Conservation (phyloP, 2,113 vertebrate species). For the Oncorhynchus gorbuscha region DNA sequence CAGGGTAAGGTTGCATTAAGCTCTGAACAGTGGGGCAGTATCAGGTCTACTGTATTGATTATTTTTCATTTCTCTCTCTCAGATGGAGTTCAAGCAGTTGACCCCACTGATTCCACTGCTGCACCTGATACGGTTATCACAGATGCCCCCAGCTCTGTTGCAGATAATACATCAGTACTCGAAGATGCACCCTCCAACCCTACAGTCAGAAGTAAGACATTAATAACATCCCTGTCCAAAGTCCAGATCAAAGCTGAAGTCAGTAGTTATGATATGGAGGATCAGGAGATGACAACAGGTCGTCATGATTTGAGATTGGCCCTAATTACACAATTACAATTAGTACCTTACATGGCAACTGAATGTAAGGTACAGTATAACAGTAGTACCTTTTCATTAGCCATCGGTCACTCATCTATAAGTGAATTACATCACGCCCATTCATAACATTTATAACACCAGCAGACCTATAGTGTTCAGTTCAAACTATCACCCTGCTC, state of each 20-base stretch:
- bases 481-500: no score
- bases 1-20: no score
- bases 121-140: background rate
- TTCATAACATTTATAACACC: background rate
- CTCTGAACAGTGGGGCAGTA: background rate
- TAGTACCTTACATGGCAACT: background rate
- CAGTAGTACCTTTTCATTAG: background rate
- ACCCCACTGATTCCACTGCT: background rate
- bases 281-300: background rate
- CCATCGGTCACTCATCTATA: background rate
- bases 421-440: background rate
- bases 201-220: background rate
- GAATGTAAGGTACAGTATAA: background rate
- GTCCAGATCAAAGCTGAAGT: background rate
- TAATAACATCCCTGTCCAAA: background rate
- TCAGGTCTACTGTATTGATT: background rate
- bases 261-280: background rate
- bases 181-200: background rate
- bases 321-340: background rate
- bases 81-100: slow-evolving; percentile 57
- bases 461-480: no score
- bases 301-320: background rate
- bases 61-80: background rate
- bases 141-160: background rate
- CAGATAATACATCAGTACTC: no score